A percentile compares a stretch with the other conserved stretches of the same genome.
These are phyloP conservation scores for Allobates femoralis DNA, from an alignment of 2,797 vertebrate species.

Conservation along the genomic window DNA sequence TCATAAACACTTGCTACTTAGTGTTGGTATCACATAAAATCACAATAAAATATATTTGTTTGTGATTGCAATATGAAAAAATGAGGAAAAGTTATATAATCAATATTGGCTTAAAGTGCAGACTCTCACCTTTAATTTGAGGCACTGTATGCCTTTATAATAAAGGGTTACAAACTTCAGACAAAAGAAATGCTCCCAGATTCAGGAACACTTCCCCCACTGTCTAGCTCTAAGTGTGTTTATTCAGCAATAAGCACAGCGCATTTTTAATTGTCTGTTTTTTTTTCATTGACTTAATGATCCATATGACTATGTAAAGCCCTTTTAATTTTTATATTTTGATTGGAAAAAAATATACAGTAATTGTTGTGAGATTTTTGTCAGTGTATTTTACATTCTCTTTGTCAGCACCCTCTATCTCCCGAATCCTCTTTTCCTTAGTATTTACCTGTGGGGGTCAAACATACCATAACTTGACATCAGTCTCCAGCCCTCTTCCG, in stretches of 20 bases:
- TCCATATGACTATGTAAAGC: conserved; percentile 61
- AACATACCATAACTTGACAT: background rate
- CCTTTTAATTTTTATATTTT: conserved; percentile 64
- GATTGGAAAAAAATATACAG: conserved; percentile 54
- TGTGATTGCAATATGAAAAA: too few relatives aligned
- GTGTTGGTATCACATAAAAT: too few relatives aligned
- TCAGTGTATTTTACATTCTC: conserved; percentile 28
- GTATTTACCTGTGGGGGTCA: conserved; percentile 11
- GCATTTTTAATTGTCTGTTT: conserved; percentile 61
- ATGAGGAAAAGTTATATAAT: background rate
- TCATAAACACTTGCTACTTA: too few relatives aligned
- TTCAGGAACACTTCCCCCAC: conserved; percentile 30
- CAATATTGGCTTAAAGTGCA: too few relatives aligned
- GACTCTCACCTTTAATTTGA: too few relatives aligned
- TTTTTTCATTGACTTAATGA: conserved; percentile 58
- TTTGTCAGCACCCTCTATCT: background rate
- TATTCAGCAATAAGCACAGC: conserved; percentile 61
- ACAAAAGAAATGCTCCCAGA: background rate
- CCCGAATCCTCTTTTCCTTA: background rate
- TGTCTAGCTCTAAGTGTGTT: conserved; percentile 50
- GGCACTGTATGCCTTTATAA: background rate
- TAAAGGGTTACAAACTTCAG: conserved; percentile 43
- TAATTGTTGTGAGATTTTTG: conserved; percentile 54
- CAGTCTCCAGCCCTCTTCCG: too few relatives aligned
- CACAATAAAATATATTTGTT: too few relatives aligned